Percentiles rank a stretch among this genome's conserved stretches.
phyloP scores from a whole-genome alignment of 92 coral and sea anemone genomes.

The Bergia puertoricense region DNA sequence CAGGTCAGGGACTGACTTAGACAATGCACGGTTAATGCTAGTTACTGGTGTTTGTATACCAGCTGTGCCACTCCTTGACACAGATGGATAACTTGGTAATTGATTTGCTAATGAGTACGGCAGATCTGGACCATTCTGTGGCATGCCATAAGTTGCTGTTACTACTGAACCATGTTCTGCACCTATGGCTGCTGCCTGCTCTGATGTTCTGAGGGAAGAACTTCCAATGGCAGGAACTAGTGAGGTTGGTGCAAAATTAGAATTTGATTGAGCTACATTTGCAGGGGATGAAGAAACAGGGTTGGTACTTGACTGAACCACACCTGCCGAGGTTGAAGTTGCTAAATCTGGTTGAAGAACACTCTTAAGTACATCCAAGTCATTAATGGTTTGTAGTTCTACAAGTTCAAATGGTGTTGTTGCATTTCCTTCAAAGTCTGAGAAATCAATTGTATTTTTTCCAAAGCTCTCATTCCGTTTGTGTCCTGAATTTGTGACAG shows the following conservation, averaged over 20 bases:
- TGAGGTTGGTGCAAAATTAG: constrained; percentile 14
- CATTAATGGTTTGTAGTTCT: constrained; percentile 94
- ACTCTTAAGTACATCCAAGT: constrained; percentile 91
- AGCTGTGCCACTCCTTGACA: neutral
- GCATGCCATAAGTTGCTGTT: neutral
- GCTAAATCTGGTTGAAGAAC: constrained; percentile 69
- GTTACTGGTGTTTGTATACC: neutral
- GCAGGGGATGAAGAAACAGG: constrained; percentile 5
- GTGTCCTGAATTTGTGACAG: constrained; percentile 71
- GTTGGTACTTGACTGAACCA: neutral
- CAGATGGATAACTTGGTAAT: neutral
- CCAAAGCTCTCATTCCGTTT: constrained; percentile 79
- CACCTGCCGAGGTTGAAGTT: constrained; percentile 18
- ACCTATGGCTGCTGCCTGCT: neutral
- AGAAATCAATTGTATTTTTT: constrained; percentile 76
- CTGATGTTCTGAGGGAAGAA: neutral
- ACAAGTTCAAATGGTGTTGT: constrained; percentile 96
- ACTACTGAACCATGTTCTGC: neutral
- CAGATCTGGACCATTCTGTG: neutral
- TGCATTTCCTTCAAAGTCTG: constrained; percentile 93
- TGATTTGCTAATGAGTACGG: constrained; percentile 12
- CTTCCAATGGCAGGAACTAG: neutral
- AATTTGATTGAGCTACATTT: neutral
- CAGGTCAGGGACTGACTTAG: constrained; percentile 66
- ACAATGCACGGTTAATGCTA: constrained; percentile 44